These are phyloP conservation scores for Daboia siamensis DNA, from an alignment of 2,113 vertebrate species.

Conservation along the genomic window DNA sequence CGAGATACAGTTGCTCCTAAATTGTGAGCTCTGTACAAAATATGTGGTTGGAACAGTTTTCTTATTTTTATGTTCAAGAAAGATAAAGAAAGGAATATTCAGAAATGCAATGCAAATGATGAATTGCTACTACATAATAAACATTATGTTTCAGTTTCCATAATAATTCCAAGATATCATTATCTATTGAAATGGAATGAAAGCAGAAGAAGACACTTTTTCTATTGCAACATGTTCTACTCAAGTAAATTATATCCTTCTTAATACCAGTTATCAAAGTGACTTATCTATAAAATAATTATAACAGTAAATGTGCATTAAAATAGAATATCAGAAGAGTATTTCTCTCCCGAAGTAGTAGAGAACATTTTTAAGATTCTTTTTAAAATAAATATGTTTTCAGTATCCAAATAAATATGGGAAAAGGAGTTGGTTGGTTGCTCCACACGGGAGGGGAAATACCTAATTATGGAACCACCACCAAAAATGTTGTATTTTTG, in stretches of 20 bases:
- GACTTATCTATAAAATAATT: neutral
- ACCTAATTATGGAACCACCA: neutral
- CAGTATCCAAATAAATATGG: neutral
- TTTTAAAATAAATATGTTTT: neutral
- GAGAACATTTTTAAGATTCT: neutral
- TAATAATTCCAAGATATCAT: slow-evolving; percentile 22
- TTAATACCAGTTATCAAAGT: neutral
- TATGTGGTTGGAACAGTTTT: neutral
- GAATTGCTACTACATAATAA: neutral
- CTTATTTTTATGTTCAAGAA: neutral
- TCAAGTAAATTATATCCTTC: slow-evolving; percentile 18
- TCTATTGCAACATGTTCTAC: slow-evolving; percentile 10
- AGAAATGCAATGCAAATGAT: neutral
- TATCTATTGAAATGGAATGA: slow-evolving; percentile 33
- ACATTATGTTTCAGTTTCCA: slow-evolving; percentile 1
- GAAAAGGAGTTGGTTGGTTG: no score
- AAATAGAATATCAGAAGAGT: neutral
- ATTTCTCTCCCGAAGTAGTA: neutral
- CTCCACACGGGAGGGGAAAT: neutral
- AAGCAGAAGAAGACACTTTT: slow-evolving; percentile 33
- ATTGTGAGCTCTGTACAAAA: neutral
- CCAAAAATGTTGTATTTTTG: neutral
- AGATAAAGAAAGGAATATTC: neutral
- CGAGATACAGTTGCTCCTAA: neutral
- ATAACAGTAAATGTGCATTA: neutral